Percentiles rank a stretch among this genome's conserved stretches.
These are phyloP conservation scores for Spodoptera exigua DNA, from an alignment of 2,888 invertebrate genomes.

Conservation along the genomic window DNA sequence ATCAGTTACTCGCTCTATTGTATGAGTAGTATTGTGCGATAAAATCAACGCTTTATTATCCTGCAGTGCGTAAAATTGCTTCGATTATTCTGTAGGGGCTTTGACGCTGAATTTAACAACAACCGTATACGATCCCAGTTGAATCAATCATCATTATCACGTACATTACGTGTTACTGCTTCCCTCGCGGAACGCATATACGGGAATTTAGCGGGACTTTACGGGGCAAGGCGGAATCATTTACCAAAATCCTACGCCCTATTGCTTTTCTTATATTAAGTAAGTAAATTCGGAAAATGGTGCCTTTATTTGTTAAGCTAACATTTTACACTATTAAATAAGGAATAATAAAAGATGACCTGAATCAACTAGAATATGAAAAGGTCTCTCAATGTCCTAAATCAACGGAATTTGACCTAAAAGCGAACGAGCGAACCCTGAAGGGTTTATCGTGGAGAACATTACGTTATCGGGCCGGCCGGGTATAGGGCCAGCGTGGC, in stretches of 20 bases:
- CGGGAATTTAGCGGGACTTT: slow-evolving; percentile 22
- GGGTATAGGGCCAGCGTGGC: slow-evolving; percentile 23
- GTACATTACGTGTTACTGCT: slow-evolving; percentile 44
- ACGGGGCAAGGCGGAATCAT: slow-evolving; percentile 14
- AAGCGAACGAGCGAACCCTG: slow-evolving; percentile 26
- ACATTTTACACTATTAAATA: slow-evolving; percentile 14
- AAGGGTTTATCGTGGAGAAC: slow-evolving; percentile 42
- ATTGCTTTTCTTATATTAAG: slow-evolving; percentile 4
- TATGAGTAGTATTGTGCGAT: slow-evolving; percentile 23
- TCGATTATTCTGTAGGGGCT: slow-evolving; percentile 49
- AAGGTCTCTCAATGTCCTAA: slow-evolving; percentile 31
- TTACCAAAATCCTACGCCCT: slow-evolving; percentile 28
- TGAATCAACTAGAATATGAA: slow-evolving; percentile 27
- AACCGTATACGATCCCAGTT: slow-evolving; percentile 22
- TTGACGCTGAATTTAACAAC: slow-evolving; percentile 36
- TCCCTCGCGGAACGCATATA: slow-evolving; percentile 19
- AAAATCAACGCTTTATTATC: slow-evolving; percentile 57
- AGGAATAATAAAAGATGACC: slow-evolving; percentile 7
- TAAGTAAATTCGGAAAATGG: slow-evolving; percentile 2
- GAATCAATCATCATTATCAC: slow-evolving; percentile 55
- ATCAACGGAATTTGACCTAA: slow-evolving; percentile 38
- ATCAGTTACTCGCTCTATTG: not conserved
- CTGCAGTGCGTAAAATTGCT: slow-evolving; percentile 56
- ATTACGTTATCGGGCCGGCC: slow-evolving; percentile 35
- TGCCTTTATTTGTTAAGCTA: slow-evolving; percentile 12